Evolutionary conservation across 2,113 vertebrate genomes (phyloP), one percentile per base, ranked within the genome.

Genomic region (Pionites leucogaster): DNA sequence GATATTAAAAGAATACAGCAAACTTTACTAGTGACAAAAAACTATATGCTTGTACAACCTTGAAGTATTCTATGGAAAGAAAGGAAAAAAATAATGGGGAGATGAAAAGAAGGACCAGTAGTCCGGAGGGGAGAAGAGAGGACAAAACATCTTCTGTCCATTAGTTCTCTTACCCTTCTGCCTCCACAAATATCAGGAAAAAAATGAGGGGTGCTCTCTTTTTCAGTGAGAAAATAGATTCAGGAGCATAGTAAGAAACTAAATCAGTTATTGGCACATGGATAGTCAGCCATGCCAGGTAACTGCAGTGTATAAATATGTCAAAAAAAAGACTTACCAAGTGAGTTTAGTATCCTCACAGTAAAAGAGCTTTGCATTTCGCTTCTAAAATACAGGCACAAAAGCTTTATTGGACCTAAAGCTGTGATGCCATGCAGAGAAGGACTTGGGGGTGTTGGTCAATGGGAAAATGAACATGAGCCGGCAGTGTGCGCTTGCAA

Each of bases 121-220:
- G 19, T 59, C 28, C 46, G 5, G 4, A 20, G 6, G 14, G 6
- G 9, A 55, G 8, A 60, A 4, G 5, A 1, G 7, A 3, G 6
- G 24, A 28, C 24, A 55, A 78, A 92, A 37, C 16, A 22, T 81
- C 37, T 91, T 46, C 33, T 88, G 14, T 53, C 18, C 2, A 2
- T 76, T 83, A 39, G 17, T 52, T 90, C 17, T 17, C 17, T 75
- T 77, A 13, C 17, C 4, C 31, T 60, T 68, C 53, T 68, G 29
- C 18, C 9, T 17, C 7, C 11, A 4, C 28, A 59, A 74, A 85
- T 71, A 62, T 31, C 35, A 69, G 11, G 11, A 33, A 63, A 86
- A 63, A 63, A 76, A 33, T 41, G 7, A 3, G 25, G 27, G 13
- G 6, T 23, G n/a, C 13, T 8, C 6, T 47, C 49, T 68, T 59